Base-by-base conservation (phyloP, 2,888 invertebrate species). In the Zootermopsis nevadensis region DNA sequence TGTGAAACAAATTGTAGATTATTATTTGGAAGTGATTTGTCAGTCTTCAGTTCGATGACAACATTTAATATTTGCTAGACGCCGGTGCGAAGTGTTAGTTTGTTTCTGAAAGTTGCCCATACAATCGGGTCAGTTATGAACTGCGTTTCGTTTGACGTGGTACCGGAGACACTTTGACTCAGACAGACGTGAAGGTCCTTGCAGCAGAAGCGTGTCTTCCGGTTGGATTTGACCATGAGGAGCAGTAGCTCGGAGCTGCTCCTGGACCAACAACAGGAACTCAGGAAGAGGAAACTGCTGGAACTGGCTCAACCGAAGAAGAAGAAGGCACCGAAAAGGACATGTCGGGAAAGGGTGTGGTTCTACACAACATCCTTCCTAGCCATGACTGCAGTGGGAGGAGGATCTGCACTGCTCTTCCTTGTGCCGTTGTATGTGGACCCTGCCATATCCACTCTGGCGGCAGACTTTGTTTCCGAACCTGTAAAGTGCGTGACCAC, bases 241-340 rank as follows among this genome's bases (percentile, higher is more conserved):
- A 93, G 94, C 91, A 93, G 93, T 91, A 94, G 94, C 92, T 94
- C 94, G 89, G 94, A 94, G 91, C 92, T 94, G 91, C 93, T 94
- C 91, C 93, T 94, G 90, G 94, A 94, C 90, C 93, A 94, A 90
- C 93, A 93, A 91, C 94, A 93, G 91, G 93, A 93, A 90, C 91
- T 93, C 87, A 91, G 93, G 88, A 92, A 92, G 90, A 91, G 92
- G 87, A 93, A 93, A 90, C 91, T 93, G 84, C 88, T 89, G 77
- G 85, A 92, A 90, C 89, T 92, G 89, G 90, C 91, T 90, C 91
- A 90, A 89, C 90, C 91, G 88, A 90, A 91, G 89, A 89, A 91
- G 81, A 60, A 74, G 77, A 83, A 82, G 55, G 88, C 90, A 86
- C 90, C 89, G 85, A 90, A 91, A 87, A 90, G 91, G 87, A 92